These are phyloP conservation scores for Colistium nudipinnis DNA, from an alignment of 2,113 vertebrate species.

Conservation along the genomic window DNA sequence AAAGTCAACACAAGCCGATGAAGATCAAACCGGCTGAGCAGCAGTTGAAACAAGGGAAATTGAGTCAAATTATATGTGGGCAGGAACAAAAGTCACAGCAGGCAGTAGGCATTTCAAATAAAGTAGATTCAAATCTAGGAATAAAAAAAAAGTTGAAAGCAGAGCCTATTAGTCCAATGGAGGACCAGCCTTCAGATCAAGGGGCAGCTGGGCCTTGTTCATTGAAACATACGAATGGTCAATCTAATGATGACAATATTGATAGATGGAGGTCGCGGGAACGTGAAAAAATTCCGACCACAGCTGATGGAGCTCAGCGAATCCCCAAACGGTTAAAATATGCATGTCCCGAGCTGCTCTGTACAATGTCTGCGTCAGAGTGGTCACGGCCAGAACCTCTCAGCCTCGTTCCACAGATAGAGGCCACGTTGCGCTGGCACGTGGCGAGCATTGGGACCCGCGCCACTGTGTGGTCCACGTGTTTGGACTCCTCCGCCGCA, in stretches of 20 bases:
- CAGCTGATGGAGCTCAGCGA: background rate
- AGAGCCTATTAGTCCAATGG: background rate
- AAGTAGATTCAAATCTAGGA: conserved; percentile 7
- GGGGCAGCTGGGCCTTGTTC: conserved; percentile 2
- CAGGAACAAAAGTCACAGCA: conserved; percentile 6
- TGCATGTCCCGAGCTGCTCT: conserved; percentile 30
- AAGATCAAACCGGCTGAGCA: background rate
- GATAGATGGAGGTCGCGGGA: background rate
- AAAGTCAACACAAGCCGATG: conserved; percentile 13
- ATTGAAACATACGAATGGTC: conserved; percentile 6
- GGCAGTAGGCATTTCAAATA: background rate
- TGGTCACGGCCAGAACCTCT: conserved; percentile 34
- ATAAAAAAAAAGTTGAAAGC: background rate
- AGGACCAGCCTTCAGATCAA: background rate
- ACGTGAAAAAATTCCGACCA: background rate
- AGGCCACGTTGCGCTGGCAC: conserved; percentile 33
- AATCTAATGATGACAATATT: background rate
- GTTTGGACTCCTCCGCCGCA: conserved; percentile 30
- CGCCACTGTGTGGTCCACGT: conserved; percentile 45
- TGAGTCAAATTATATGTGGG: background rate
- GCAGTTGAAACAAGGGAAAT: conserved; percentile 11
- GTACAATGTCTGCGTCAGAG: conserved; percentile 35
- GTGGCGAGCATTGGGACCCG: conserved; percentile 40
- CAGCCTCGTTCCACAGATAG: conserved; percentile 26
- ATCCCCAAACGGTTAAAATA: conserved; percentile 24